Percentiles rank a stretch among this genome's conserved stretches.
These are phyloP conservation scores for Phoeniculus purpureus DNA, from an alignment of 2,797 vertebrate species.

Conservation along the genomic window DNA sequence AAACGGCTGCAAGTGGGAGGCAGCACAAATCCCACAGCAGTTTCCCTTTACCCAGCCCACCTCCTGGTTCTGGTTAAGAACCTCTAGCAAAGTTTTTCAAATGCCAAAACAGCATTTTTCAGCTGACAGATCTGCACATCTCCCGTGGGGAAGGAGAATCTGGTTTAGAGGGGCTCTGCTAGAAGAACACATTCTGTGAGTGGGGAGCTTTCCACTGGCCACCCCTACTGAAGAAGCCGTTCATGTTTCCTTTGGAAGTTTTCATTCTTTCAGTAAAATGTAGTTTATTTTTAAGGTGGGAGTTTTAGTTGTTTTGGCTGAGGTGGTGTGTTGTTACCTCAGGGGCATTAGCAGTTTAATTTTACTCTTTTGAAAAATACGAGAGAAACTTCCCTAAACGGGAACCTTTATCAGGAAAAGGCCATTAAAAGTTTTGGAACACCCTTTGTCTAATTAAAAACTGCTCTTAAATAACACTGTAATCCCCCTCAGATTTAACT, in stretches of 20 bases:
- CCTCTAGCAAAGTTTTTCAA: not conserved
- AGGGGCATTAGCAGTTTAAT: not conserved
- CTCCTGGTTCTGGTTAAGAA: not conserved
- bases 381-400: not conserved
- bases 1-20: not conserved
- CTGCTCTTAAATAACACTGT: not conserved
- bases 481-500: not conserved
- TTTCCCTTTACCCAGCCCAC: not conserved
- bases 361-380: not conserved
- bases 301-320: not conserved
- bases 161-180: not conserved
- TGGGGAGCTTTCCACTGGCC: not conserved
- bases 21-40: rapidly evolving
- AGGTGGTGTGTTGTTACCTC: not conserved
- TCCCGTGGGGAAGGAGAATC: not conserved
- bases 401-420: conserved; percentile 4
- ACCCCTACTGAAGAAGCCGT: not conserved
- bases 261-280: not conserved
- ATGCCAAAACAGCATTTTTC: not conserved
- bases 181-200: not conserved
- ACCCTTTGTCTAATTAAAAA: not conserved
- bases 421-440: not conserved
- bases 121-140: not conserved
- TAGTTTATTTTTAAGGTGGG: not conserved
- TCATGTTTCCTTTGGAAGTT: conserved; percentile 14